Base-by-base conservation (phyloP, 2,888 invertebrate species). In the Hedya salicella region DNA sequence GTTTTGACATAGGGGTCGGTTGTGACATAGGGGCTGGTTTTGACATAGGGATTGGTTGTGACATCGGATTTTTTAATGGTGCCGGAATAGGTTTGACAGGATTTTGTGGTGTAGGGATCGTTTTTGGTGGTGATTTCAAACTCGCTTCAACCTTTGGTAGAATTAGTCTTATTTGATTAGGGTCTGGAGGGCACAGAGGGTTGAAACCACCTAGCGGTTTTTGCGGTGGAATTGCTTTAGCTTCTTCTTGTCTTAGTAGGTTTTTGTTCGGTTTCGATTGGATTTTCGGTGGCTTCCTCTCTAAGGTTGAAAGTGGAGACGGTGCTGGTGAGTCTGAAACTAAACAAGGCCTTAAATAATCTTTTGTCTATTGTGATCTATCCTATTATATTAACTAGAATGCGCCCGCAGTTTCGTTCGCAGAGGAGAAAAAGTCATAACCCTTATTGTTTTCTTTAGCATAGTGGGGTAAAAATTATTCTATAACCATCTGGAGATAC, bases 91-190 rank as follows among this genome's bases (percentile, higher is more conserved):
- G 8, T 39, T 14, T 14, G 11, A 6, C 21, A 11, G 46, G 16
- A 2, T 19, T 8, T 19, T 13, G 4, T 4, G 48, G 5, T 36
- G 17, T 48, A 2, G 50, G 48, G 17, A 5, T 8, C 1, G 25
- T 19, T 30, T 40, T 48, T 14, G 13, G 19, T 5, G 17, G 40
- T 13, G 46, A 16, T 13, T 52, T 65, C 9, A 65, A 46, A 14
- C n/a, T 25, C 1, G 64, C 59, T 46, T 65, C 64, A 6, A 65
- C 36, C 21, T 65, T 65, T 11, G 59, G 50, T 19, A 32, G 21
- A 8, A 46, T 44, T 13, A 36, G 14, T 59, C 32, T 48, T 21
- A 59, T 39, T 39, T 39, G 59, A 1, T 42, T 16, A n/a, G 42
- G n/a, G n/a, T 1, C 42, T n/a, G 42, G 42, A 6, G n/a, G 42